Conservation (phyloP, 2,888 invertebrate genomes). For the Ichneumoninae sp. region DNA sequence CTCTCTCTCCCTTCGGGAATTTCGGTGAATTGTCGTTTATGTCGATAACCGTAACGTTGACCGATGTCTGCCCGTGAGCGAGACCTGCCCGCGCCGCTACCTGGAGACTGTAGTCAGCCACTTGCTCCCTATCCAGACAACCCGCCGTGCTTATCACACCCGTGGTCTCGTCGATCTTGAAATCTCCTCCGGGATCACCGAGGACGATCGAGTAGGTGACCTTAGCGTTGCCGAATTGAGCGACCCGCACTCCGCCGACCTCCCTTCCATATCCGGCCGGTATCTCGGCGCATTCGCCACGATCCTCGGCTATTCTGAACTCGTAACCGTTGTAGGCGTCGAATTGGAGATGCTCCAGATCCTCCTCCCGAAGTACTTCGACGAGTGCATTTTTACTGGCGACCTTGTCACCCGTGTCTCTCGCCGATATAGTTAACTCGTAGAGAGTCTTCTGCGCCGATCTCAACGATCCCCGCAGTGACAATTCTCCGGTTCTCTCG, state of each 20-base stretch:
- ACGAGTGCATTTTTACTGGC: constrained; percentile 91
- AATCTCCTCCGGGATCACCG: constrained; percentile 92
- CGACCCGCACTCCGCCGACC: constrained; percentile 91
- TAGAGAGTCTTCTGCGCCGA: constrained; percentile 89
- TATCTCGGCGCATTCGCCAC: constrained; percentile 86
- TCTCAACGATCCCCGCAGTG: constrained; percentile 88
- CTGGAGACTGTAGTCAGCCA: constrained; percentile 90
- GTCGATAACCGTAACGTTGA: constrained; percentile 93
- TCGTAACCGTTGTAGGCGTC: constrained; percentile 91
- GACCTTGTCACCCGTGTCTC: constrained; percentile 91
- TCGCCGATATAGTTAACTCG: constrained; percentile 91
- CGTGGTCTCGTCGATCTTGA: constrained; percentile 91
- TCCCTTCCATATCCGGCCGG: constrained; percentile 86
- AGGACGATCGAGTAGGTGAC: constrained; percentile 91
- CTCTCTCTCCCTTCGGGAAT: constrained; percentile 89
- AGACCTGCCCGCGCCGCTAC: constrained; percentile 92
- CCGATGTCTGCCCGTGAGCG: constrained; percentile 91
- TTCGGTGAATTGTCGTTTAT: constrained; percentile 96
- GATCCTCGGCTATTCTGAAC: constrained; percentile 94
- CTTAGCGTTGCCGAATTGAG: constrained; percentile 76
- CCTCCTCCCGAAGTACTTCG: constrained; percentile 91
- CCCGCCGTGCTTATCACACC: constrained; percentile 92
- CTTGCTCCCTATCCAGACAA: constrained; percentile 93
- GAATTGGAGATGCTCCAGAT: constrained; percentile 90
- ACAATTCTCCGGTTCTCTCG: constrained; percentile 90